A percentile compares a stretch with the other conserved stretches of the same genome.
Conservation (phyloP, 2,888 invertebrate species). For the Mesorhabditis spiculigera region DNA sequence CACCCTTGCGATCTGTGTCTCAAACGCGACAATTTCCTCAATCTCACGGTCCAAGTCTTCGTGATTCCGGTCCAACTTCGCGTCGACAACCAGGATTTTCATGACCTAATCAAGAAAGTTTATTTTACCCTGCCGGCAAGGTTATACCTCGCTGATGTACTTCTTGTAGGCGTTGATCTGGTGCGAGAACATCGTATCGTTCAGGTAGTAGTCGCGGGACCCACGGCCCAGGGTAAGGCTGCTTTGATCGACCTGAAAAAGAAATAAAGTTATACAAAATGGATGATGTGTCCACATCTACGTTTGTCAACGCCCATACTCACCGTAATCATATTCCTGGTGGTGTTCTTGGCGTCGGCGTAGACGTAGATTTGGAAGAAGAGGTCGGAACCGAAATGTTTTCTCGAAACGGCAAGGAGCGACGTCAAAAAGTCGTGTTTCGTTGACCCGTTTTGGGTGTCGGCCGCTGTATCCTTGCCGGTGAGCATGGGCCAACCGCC, state of each 20-base stretch:
- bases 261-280: neutral
- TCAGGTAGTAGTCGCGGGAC: slow-evolving; percentile 55
- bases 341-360: slow-evolving; percentile 52
- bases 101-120: slow-evolving; percentile 23
- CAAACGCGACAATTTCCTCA: slow-evolving; percentile 36
- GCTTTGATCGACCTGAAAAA: slow-evolving; percentile 52
- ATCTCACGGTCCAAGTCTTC: slow-evolving; percentile 23
- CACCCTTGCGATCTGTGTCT: slow-evolving; percentile 36
- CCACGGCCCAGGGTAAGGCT: slow-evolving; percentile 49
- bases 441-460: slow-evolving; percentile 21
- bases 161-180: slow-evolving; percentile 53
- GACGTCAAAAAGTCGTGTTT: slow-evolving; percentile 24
- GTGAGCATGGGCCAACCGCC: slow-evolving; percentile 51
- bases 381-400: slow-evolving; percentile 41
- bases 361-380: slow-evolving; percentile 56
- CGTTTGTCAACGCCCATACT: slow-evolving; percentile 8
- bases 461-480: slow-evolving; percentile 27
- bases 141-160: slow-evolving; percentile 31
- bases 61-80: slow-evolving; percentile 24
- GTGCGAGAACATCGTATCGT: slow-evolving; percentile 49
- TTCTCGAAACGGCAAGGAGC: neutral
- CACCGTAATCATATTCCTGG: slow-evolving; percentile 34
- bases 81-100: slow-evolving; percentile 24
- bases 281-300: neutral
- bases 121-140: neutral